A percentile compares a stretch with the other conserved stretches of the same genome.
These are phyloP conservation scores for Caiman crocodilus DNA, from an alignment of 2,797 vertebrate species.

Conservation along the genomic window DNA sequence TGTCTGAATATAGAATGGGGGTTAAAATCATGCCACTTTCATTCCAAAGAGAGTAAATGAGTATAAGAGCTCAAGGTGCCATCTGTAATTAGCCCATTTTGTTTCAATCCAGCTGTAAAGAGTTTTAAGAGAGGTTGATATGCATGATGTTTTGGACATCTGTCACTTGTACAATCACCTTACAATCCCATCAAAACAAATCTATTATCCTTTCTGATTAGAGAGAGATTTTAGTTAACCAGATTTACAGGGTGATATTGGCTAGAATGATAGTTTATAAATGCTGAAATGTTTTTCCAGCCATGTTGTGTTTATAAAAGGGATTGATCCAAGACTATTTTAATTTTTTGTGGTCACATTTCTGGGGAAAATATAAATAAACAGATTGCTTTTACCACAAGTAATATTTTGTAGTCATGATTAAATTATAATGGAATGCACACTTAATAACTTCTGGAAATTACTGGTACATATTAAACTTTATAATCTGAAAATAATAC, in stretches of 20 bases:
- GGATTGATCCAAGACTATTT: not conserved
- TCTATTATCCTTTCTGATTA: conserved; percentile 49
- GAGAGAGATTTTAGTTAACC: conserved; percentile 53
- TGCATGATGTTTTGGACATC: conserved; percentile 60
- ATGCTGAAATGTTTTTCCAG: conserved; percentile 49
- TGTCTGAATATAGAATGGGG: conserved; percentile 42
- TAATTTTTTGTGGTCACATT: conserved; percentile 23
- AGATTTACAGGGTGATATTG: conserved; percentile 46
- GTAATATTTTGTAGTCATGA: conserved; percentile 6
- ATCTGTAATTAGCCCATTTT: conserved; percentile 36
- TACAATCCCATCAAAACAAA: conserved; percentile 43
- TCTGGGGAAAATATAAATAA: conserved; percentile 9
- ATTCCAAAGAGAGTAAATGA: conserved; percentile 17
- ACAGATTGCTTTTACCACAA: not conserved
- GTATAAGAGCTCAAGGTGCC: conserved; percentile 21
- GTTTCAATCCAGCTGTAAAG: conserved; percentile 44
- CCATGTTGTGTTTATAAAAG: conserved; percentile 45
- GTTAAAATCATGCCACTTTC: conserved; percentile 45
- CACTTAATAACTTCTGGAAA: conserved; percentile 1
- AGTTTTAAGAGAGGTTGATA: not conserved
- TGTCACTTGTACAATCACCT: conserved; percentile 41
- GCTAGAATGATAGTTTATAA: conserved; percentile 42
- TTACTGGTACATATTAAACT: not conserved
- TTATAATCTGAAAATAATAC: not conserved
- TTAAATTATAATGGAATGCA: conserved; percentile 42